Base-by-base conservation (phyloP, 2,888 invertebrate genomes). In the Troides helena region DNA sequence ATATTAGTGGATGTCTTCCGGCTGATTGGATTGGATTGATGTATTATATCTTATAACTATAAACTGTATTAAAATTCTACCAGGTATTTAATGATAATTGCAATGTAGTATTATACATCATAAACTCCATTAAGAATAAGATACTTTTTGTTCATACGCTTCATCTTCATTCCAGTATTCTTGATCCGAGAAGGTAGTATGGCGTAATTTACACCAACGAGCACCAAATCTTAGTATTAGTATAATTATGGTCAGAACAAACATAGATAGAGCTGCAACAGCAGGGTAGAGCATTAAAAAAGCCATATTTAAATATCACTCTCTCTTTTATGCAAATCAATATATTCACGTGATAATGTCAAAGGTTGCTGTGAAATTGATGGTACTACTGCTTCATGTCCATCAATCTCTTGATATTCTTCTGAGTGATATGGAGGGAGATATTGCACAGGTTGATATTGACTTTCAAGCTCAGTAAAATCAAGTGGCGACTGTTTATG, bases 401-500 rank as follows among this genome's bases (percentile, higher is more conserved):
- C 76, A 72, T 82, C 79, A 36, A 81, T 68, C 71, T 85, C 81
- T 69, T 82, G 80, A 72, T 86, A 85, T 53, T 86, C 81, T 73
- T 86, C 80, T 70, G 82, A 76, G 73, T 77, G 85, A 74, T 77
- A 84, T 21, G 81, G 85, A 62, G 84, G 86, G 23, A 81, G 80
- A 80, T 83, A 87, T 68, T 85, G 93, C 1, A 87, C 77, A 14
- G 81, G 77, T 56, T 84, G 77, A 68, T 81, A 80, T 46, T 85
- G 91, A 77, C 90, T 92, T 77, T 95, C 94, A 0, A 97, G 86
- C 84, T 97, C 97, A 0, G 95, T 95, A 66, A 96, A 94, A 84
- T 97, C 97, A 6, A 97, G 85, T 0, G 98, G 95, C 4, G 97
- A 96, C 82, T 97, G 96, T 75, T 96, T 95, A 83, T 97, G 96